Base-by-base conservation (phyloP, 1,140 invertebrate species). In the Coptotermes formosanus region DNA sequence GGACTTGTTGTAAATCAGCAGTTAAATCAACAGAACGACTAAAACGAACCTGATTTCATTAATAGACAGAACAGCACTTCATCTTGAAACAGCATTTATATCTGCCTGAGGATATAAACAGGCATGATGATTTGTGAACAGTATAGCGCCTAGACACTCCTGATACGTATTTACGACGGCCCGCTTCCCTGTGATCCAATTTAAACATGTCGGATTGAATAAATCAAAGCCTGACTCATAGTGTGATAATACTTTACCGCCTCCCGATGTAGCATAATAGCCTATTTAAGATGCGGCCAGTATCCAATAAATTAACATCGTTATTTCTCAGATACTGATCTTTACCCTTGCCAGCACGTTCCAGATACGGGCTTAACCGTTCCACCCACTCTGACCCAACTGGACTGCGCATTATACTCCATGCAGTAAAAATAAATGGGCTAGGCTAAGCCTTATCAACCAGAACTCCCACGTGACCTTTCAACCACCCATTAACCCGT, bases 191-290 rank as follows among this genome's bases (percentile, higher is more conserved):
- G 64, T 30, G 64, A n/a, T 75, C 64, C 64, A 75, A 30, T 75
- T 75, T 75, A 75, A 75, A 75, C 25, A 30, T 75, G n/a, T 75
- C 64, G 7, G 64, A 75, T 75, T 75, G 64, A 75, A 75, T 75
- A n/a, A 75, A 75, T 75, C n/a, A 75, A 16, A 75, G 25, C 25
- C 64, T 16, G 19, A 21, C 14, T 55, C 6, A 2, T 55, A 4
- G 52, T 55, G 21, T 30, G 64, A 75, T 75, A 75, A 75, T 30
- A 75, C 64, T 8, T 16, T 8, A 16, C n/a, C 25, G n/a, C 64
- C 25, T 30, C 64, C 3, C n/a, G 25, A 75, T 19, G 25, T 64
- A 64, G 59, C 25, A 64, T 64, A 64, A 64, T 64, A 23, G 59
- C 25, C 59, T 75, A 75, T 75, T 75, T 75, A 75, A 3, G 64